Base-by-base conservation (phyloP, 2,888 invertebrate genomes). In the Ametastegia equiseti region DNA sequence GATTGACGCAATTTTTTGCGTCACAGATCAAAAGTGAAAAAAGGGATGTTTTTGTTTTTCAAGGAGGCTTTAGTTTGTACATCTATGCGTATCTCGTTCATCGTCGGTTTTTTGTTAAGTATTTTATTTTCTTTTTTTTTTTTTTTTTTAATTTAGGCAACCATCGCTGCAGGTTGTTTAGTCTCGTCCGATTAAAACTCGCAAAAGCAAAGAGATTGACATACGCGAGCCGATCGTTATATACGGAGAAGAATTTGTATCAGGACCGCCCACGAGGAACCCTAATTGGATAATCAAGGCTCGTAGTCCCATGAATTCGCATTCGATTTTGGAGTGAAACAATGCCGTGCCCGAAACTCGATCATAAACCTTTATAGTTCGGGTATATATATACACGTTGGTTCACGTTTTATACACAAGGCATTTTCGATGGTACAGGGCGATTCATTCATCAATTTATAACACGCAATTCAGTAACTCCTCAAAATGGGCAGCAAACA, bases 271-370 rank as follows among this genome's bases (percentile, higher is more conserved):
- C 75, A 75, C 75, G 75, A 54, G 75, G 54, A 30, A 45, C 75
- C 50, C 75, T 75, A 75, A 75, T 75, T 75, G 75, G 75, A 75
- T 75, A 75, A 75, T 75, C 75, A 75, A 75, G 54, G n/a, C 75
- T 75, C 75, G 75, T 75, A 54, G 54, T 33, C 30, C 13, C 7
- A 75, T 54, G 23, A 54, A 75, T 75, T 75, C 75, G 75, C 75
- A 75, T 75, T 54, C 50, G 75, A 75, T 54, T 75, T 75, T 75
- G 75, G 75, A 75, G 75, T 75, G 75, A 75, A 75, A 75, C 75
- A 75, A 75, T 71, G 30, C 33, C 36, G 33, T 27, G 50, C 30
- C 75, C 54, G 36, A 45, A 23, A 36, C 75, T 54, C 75, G 50
- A 50, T 71, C 71, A 45, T 71, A 71, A 71, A 71, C 45, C 27